phyloP scores from a whole-genome alignment of 2,888 invertebrate genomes.

The Chymomyza caudatula region DNA sequence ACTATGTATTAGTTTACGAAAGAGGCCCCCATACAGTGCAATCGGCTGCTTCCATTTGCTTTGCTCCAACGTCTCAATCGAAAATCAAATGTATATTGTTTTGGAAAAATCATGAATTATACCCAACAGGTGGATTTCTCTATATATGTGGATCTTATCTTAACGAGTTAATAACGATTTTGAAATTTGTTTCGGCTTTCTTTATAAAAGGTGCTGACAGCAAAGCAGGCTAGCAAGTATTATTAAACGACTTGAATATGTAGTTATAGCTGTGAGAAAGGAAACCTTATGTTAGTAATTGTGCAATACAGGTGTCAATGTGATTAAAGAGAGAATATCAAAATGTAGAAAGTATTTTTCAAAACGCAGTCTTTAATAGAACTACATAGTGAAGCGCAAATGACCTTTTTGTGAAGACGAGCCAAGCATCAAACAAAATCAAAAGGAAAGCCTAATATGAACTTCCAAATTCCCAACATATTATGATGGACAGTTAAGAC shows the following conservation, averaged over 20 bases:
- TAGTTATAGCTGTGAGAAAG: too few relatives aligned
- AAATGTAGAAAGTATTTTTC: not conserved
- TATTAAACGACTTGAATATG: too few relatives aligned
- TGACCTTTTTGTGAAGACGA: not conserved
- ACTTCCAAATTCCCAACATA: not conserved
- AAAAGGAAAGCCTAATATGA: slow-evolving; percentile 5
- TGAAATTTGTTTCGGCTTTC: not conserved
- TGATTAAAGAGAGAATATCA: slow-evolving; percentile 13
- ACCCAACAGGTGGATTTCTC: slow-evolving; percentile 33
- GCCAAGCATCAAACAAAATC: slow-evolving; percentile 24
- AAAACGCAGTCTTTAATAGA: not conserved
- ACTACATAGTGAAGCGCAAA: slow-evolving; percentile 16
- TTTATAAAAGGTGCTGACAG: not conserved
- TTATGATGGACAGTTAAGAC: slow-evolving; percentile 51
- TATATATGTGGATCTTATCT: not conserved
- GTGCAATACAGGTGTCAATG: slow-evolving; percentile 9
- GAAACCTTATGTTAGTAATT: slow-evolving; percentile 6
- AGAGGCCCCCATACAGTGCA: slow-evolving; percentile 7
- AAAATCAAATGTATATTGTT: not conserved
- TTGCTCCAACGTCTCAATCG: not conserved
- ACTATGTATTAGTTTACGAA: not conserved
- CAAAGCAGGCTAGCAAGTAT: too few relatives aligned
- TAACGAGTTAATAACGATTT: slow-evolving; percentile 2
- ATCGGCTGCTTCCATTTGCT: not conserved
- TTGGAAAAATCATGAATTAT: slow-evolving; percentile 9